Percentiles rank a stretch among this genome's conserved stretches.
Conservation (phyloP, 2,113 vertebrate species). For the Tapirus terrestris region DNA sequence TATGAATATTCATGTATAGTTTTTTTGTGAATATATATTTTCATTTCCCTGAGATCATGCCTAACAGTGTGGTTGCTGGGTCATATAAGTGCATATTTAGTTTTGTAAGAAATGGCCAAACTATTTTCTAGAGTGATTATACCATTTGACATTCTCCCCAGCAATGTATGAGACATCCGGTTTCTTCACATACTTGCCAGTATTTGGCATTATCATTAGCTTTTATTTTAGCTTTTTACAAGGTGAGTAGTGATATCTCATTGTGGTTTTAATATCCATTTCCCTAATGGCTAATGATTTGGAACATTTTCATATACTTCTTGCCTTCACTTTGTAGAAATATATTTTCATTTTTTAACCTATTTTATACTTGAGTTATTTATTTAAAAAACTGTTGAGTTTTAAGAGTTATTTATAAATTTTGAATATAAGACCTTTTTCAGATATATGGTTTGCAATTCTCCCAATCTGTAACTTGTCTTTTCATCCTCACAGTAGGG, state of each 20-base stretch:
- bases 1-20: background rate
- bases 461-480: background rate
- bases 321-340: background rate
- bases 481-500: background rate
- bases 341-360: background rate
- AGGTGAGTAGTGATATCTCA: background rate
- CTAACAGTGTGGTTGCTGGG: background rate
- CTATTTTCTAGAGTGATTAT: background rate
- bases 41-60: constrained; percentile 31
- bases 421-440: background rate
- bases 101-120: constrained; percentile 16
- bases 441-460: background rate
- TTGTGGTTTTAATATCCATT: background rate
- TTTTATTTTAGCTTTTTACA: constrained; percentile 40
- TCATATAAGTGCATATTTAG: background rate
- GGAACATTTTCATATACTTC: background rate
- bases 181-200: background rate
- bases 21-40: background rate
- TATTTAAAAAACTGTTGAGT: background rate
- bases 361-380: background rate
- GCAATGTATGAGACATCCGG: background rate
- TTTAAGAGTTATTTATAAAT: background rate
- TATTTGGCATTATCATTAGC: background rate
- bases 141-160: background rate
- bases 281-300: background rate